Evolutionary conservation across 2,113 vertebrate species (phyloP).

Genomic region (Sturnus vulgaris): DNA sequence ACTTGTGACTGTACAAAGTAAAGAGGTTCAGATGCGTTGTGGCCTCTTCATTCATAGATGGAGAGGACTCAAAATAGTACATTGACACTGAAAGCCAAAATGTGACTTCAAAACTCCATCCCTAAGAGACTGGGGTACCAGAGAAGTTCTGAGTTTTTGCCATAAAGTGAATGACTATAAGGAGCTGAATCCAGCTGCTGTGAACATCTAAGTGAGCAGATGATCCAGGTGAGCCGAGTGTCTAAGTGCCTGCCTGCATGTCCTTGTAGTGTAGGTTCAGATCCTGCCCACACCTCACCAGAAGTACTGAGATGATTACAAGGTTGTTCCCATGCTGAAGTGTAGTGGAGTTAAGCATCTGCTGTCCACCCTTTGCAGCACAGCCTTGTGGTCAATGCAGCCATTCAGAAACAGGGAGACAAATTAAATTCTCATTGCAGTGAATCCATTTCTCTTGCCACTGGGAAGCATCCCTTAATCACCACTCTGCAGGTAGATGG

Average conservation of each 20-base stretch:
- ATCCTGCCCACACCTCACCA: neutral
- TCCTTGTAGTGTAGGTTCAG: neutral
- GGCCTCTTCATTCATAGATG: neutral
- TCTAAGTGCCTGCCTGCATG: neutral
- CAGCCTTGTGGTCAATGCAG: neutral
- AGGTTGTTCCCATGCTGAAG: neutral
- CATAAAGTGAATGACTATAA: neutral
- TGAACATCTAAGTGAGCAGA: neutral
- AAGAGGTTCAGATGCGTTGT: neutral
- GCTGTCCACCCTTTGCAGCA: neutral
- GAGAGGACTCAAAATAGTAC: neutral
- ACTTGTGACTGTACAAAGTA: neutral
- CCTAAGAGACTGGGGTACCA: neutral
- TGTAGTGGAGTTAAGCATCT: neutral
- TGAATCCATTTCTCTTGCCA: neutral
- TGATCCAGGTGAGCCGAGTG: neutral
- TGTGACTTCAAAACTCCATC: neutral
- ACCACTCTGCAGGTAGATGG: neutral
- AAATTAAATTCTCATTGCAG: neutral
- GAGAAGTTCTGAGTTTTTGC: neutral
- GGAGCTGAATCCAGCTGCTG: neutral
- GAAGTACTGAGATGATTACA: neutral
- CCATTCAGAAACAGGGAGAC: neutral
- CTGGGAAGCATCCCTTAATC: neutral
- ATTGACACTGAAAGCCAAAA: neutral